Evolutionary conservation across 2,888 invertebrate species (phyloP), one percentile per base, ranked within the genome.

Genomic region (Xestia sexstrigata): DNA sequence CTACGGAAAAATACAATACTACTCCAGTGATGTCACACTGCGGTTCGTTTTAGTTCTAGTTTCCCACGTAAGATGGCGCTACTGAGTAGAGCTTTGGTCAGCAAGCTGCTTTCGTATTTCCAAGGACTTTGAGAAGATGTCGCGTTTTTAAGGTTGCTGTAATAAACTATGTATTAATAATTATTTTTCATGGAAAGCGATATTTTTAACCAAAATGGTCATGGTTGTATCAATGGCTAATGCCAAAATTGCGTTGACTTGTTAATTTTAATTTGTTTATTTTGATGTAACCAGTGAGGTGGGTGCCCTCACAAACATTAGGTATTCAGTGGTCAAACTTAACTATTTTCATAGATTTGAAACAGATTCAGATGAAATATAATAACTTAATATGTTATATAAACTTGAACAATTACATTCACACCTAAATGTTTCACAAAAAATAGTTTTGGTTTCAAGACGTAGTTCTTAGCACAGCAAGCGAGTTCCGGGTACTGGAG

Each of bases 1-100:
- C 88, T 86, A 79, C 82, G 87, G 85, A 83, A 84, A 85, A 86
- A 71, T 67, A 26, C 8, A 4, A 70, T 75, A 90, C 80, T 84
- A 84, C 23, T 39, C 47, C 2, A 9, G 15, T 42, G 17, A 49
- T 62, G 74, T 45, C 45, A 45, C 39, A 35, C 9, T 30, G 20
- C 26, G 55, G 23, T 60, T 11, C 42, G 39, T 73, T 67, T 42
- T 71, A 81, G 82, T 90, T 82, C 60, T 0, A 7, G 2, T 39
- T 70, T 70, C 42, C 11, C 17, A 11, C 13, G 15, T 23, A 26
- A 91, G 90, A 82, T 89, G 89, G 84, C 88, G 47, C 0, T 39
- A 80, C 17, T 39, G 9, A 2, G 23, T 7, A 9, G 39, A 68
- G 45, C 66, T 80, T 81, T 69, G 23, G 35, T 3, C 17, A 60